These are phyloP conservation scores for Apocheima hispidaria DNA, from an alignment of 2,888 invertebrate genomes.

Conservation along the genomic window DNA sequence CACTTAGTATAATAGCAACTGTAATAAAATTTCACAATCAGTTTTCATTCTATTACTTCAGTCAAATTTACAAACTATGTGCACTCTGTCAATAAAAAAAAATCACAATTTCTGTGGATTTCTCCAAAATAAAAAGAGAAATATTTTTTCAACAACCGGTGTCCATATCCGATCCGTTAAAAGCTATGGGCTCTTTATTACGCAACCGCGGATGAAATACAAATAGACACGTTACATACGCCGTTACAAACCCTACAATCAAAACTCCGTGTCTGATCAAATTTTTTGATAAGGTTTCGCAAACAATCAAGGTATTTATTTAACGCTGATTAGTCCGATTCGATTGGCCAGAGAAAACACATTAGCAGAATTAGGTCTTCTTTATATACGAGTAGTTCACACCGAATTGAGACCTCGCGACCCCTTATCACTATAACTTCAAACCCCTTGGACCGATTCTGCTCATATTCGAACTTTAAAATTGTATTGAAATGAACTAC, in stretches of 20 bases:
- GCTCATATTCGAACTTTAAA: too few species aligned
- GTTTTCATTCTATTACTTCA: slow-evolving; percentile 1
- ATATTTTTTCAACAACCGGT: slow-evolving; percentile 58
- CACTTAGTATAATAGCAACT: neutral
- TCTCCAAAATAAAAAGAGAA: slow-evolving; percentile 56
- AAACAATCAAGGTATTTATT: neutral
- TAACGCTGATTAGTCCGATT: too few species aligned
- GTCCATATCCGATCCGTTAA: slow-evolving; percentile 59
- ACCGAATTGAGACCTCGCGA: too few species aligned
- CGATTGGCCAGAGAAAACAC: neutral
- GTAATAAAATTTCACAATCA: neutral
- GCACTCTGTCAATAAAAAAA: slow-evolving; percentile 52
- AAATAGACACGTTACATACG: neutral
- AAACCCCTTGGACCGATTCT: too few species aligned
- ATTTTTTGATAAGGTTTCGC: too few species aligned
- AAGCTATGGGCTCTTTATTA: slow-evolving; percentile 46
- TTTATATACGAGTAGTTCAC: too few species aligned
- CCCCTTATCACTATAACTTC: too few species aligned
- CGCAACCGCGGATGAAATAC: slow-evolving; percentile 1
- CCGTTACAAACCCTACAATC: neutral
- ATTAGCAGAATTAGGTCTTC: neutral
- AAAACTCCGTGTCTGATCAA: too few species aligned
- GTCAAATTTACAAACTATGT: slow-evolving; percentile 43
- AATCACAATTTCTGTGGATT: slow-evolving; percentile 43
- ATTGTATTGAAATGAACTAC: too few species aligned